Evolutionary conservation across 2,797 vertebrate genomes (phyloP), one percentile per base, ranked within the genome.

Genomic region (Balearica regulorum): DNA sequence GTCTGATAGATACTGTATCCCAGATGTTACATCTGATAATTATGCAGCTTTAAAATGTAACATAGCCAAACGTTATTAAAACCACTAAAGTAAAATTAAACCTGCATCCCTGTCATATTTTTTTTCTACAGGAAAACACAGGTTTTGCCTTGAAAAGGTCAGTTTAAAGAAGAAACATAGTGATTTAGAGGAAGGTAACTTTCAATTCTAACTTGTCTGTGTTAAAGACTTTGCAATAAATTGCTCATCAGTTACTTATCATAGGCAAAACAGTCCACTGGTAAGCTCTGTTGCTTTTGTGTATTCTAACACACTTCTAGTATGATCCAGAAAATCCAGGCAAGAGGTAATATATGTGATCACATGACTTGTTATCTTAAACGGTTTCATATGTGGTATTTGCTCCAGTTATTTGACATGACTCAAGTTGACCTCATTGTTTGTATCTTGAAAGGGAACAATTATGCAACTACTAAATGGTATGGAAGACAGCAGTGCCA

Each of bases 341-440:
- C 72, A 1, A 97, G 91, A 91, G 80, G 89, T 90, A 95, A 95
- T 92, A 96, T 92, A 94, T 86, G 77, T 49, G 83, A 70, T 93
- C 95, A 97, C 84, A 89, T 95, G 94, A 95, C 75, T 90, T 61
- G 85, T 91, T 95, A 97, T 97, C 96, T 96, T 97, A 97, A 97
- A 97, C 79, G 87, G 91, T 96, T 97, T 97, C 96, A 93, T 94
- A 95, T 96, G 96, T 94, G 82, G 87, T 86, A 93, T 93, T 95
- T 82, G 81, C 75, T 93, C 14, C 29, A 89, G 90, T 96, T 97
- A 93, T 86, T 96, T 95, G 90, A 93, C 84, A 89, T 97, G 94
- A 95, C 89, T 97, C 93, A 96, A 94, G 90, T 57, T 95, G 93
- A 96, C 89, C 96, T 95, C 91, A 95, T 95, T 97, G 91, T 96